Evolutionary conservation across 2,888 invertebrate genomes (phyloP).

Genomic region (Blastobasis lacticolella): DNA sequence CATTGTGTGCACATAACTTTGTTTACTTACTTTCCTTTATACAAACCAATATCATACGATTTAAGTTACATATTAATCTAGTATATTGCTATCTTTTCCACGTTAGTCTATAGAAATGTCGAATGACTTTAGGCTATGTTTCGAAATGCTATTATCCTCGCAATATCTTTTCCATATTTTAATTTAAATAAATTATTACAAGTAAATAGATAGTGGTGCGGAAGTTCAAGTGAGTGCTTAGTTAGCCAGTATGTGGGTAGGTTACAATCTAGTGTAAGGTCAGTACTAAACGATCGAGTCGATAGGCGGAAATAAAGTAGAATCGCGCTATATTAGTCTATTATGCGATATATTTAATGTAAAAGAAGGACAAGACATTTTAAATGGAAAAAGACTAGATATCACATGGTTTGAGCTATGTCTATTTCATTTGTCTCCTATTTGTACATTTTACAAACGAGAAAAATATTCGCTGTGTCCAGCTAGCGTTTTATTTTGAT

Average conservation of each 20-base stretch:
- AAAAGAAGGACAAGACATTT: constrained; percentile 37
- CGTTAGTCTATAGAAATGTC: constrained; percentile 70
- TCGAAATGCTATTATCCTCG: constrained; percentile 32
- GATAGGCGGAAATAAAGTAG: not conserved
- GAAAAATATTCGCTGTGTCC: constrained; percentile 22
- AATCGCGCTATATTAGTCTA: constrained; percentile 2
- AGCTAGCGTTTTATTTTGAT: constrained; percentile 27
- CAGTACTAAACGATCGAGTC: not conserved
- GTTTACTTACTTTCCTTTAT: constrained; percentile 60
- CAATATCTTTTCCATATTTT: constrained; percentile 26
- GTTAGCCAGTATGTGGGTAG: constrained; percentile 11
- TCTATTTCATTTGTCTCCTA: constrained; percentile 41
- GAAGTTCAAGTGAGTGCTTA: constrained; percentile 13
- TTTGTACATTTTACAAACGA: constrained; percentile 7
- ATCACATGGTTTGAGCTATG: constrained; percentile 72
- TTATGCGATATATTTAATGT: constrained; percentile 17
- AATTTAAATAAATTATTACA: constrained; percentile 13
- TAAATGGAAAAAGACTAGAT: constrained; percentile 67
- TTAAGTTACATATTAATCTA: constrained; percentile 66
- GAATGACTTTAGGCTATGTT: constrained; percentile 51
- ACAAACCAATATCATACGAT: constrained; percentile 69
- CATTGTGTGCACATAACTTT: constrained; percentile 62
- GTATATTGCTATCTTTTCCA: constrained; percentile 74
- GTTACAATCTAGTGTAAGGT: constrained; percentile 4
- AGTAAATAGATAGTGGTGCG: constrained; percentile 9